Evolutionary conservation across 2,888 invertebrate species (phyloP).

Genomic region (Acleris literana): DNA sequence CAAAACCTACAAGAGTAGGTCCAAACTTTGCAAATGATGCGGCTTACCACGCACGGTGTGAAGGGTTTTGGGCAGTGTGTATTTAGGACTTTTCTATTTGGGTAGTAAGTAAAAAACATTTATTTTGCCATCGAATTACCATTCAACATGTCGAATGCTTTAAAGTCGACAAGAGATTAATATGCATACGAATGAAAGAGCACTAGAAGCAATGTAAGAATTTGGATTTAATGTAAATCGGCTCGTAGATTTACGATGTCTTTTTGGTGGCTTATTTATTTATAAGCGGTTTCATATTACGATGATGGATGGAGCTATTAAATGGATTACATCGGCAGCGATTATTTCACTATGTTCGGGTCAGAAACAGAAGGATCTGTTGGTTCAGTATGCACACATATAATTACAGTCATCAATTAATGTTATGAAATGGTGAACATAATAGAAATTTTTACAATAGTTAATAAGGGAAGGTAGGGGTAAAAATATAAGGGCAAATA

Average conservation of each 20-base stretch:
- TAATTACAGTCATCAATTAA: neutral
- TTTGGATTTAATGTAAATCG: conserved; percentile 40
- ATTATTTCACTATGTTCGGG: conserved; percentile 20
- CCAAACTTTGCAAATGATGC: conserved; percentile 20
- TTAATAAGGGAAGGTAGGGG: too few species aligned
- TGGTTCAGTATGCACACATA: neutral
- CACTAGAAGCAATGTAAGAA: conserved; percentile 51
- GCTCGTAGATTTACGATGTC: conserved; percentile 30
- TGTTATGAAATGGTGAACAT: neutral
- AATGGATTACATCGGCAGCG: conserved; percentile 52
- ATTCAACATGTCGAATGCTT: conserved; percentile 13
- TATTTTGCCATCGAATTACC: conserved; percentile 21
- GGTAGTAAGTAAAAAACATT: conserved; percentile 22
- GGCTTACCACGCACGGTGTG: conserved; percentile 6
- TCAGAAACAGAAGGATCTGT: conserved; percentile 7
- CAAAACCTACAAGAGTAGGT: conserved; percentile 11
- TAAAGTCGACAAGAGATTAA: conserved; percentile 9
- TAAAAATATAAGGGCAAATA: too few species aligned
- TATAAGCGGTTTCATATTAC: conserved; percentile 64
- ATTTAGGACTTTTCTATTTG: conserved; percentile 26
- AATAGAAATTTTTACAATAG: too few species aligned
- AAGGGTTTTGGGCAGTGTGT: conserved; percentile 12
- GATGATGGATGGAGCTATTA: conserved; percentile 60
- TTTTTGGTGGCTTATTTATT: conserved; percentile 34
- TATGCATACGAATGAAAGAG: conserved; percentile 38